phyloP scores from a whole-genome alignment of 2,113 vertebrate genomes.

The Coregonus clupeaformis region DNA sequence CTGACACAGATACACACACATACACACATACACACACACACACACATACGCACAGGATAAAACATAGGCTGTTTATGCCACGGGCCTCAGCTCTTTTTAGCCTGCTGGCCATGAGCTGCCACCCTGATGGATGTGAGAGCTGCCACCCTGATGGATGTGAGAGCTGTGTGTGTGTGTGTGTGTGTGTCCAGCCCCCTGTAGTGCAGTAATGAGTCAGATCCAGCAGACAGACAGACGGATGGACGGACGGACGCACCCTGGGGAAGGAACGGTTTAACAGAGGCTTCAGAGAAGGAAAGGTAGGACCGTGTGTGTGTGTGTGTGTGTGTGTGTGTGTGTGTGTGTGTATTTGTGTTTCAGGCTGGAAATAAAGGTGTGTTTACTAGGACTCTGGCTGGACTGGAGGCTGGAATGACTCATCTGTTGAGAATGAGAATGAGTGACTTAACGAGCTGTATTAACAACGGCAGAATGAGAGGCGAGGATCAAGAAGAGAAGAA shows the following conservation, averaged over 20 bases:
- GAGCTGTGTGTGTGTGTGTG: not conserved
- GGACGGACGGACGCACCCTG: not conserved
- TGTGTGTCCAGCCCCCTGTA: slow-evolving; percentile 29
- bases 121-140: not conserved
- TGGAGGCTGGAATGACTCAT: slow-evolving; percentile 37
- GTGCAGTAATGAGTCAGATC: slow-evolving; percentile 66
- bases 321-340: not conserved
- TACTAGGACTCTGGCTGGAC: slow-evolving; percentile 18
- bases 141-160: not conserved
- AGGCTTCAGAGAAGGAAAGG: slow-evolving; percentile 26
- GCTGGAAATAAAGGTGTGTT: slow-evolving; percentile 26
- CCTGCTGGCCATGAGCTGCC: not conserved
- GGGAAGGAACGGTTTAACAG: slow-evolving; percentile 59
- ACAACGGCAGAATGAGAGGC: not conserved
- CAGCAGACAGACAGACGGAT: slow-evolving; percentile 34
- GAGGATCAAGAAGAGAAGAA: not conserved
- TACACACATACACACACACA: too few species aligned
- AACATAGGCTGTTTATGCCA: slow-evolving; percentile 9
- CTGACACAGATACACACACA: not conserved
- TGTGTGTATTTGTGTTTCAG: not conserved
- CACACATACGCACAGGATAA: not conserved
- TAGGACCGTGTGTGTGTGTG: not conserved
- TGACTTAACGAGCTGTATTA: not conserved
- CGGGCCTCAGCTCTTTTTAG: not conserved
- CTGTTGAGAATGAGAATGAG: slow-evolving; percentile 5